Conservation (phyloP, 1,140 invertebrate genomes). For the Drosophila biarmipes region DNA sequence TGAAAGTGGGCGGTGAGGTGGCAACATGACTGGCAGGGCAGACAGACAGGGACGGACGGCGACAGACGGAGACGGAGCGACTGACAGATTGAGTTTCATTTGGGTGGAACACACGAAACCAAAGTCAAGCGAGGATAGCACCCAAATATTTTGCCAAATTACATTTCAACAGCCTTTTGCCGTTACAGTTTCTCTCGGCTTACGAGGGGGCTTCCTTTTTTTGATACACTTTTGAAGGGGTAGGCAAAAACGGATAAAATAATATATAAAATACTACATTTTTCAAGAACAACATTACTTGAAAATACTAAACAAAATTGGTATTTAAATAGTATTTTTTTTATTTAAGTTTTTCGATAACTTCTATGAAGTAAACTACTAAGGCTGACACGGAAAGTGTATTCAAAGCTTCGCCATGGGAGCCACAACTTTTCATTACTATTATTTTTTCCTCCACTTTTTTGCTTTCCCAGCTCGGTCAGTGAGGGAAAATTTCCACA, state of each 20-base stretch:
- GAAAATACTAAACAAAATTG: too few species aligned
- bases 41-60: slow-evolving; percentile 20
- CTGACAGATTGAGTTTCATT: slow-evolving; percentile 81
- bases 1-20: slow-evolving; percentile 11
- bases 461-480: slow-evolving; percentile 20
- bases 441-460: slow-evolving; percentile 40
- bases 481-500: slow-evolving; percentile 74
- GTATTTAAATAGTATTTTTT: too few species aligned
- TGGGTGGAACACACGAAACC: slow-evolving; percentile 62
- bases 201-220: slow-evolving; percentile 7
- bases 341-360: too few species aligned
- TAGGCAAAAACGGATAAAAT: background rate
- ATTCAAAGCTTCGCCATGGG: background rate
- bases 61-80: slow-evolving; percentile 49
- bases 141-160: slow-evolving; percentile 79
- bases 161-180: slow-evolving; percentile 79
- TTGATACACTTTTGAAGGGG: slow-evolving; percentile 21
- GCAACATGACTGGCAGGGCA: slow-evolving; percentile 51
- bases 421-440: slow-evolving; percentile 2
- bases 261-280: background rate
- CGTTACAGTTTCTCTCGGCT: slow-evolving; percentile 39
- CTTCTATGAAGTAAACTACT: background rate
- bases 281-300: too few species aligned
- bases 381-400: slow-evolving; percentile 3
- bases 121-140: slow-evolving; percentile 63